A percentile compares a stretch with the other conserved stretches of the same genome.
These are phyloP conservation scores for Peucedramus taeniatus DNA, from an alignment of 2,113 vertebrate genomes.

Conservation along the genomic window DNA sequence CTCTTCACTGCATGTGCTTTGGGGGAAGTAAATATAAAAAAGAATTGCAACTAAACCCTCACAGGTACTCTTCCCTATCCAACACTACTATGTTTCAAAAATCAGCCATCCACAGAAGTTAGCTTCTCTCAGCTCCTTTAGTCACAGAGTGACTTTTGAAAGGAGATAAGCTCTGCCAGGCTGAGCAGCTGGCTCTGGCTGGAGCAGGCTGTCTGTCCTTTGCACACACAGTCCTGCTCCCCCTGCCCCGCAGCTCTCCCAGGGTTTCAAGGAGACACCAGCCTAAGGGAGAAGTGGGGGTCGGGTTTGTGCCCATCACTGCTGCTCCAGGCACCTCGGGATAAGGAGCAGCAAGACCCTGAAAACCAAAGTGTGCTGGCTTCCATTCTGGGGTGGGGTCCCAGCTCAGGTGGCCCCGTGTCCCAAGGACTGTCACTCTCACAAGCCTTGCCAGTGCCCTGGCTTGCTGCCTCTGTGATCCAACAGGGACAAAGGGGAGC, in stretches of 20 bases:
- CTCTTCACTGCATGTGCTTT: background rate
- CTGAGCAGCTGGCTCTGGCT: accelerated
- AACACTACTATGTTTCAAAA: background rate
- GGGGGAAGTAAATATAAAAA: background rate
- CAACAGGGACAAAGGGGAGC: accelerated
- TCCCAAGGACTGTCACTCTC: background rate
- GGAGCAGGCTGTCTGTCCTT: background rate
- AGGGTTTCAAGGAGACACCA: accelerated
- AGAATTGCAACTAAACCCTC: background rate
- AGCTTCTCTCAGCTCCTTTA: background rate
- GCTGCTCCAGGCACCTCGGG: accelerated
- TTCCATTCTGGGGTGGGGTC: accelerated
- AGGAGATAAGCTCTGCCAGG: background rate
- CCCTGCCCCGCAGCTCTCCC: background rate
- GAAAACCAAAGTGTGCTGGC: background rate
- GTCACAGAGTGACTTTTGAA: background rate
- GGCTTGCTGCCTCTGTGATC: background rate
- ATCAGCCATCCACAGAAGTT: background rate
- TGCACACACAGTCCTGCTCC: background rate
- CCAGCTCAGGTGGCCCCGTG: background rate
- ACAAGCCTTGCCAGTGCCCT: background rate
- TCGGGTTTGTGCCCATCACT: accelerated
- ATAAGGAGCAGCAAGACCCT: background rate
- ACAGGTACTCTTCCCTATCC: background rate
- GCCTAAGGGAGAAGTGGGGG: background rate